These are phyloP conservation scores for Dendrolimus kikuchii DNA, from an alignment of 1,140 invertebrate genomes.

Conservation along the genomic window DNA sequence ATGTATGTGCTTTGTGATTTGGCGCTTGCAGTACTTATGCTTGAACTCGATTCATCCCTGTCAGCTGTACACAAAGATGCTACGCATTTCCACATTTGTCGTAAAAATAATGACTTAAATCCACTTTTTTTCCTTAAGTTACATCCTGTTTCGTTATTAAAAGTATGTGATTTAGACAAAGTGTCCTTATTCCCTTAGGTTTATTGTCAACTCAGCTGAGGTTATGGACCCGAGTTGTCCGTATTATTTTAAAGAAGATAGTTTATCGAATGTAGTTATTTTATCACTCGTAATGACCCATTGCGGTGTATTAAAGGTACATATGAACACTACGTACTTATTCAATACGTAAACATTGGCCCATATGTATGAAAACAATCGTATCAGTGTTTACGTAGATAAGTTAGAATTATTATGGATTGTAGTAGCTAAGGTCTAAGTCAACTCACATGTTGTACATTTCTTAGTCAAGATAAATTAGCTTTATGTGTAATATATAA, in stretches of 20 bases:
- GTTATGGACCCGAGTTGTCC: conserved; percentile 64
- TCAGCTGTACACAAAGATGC: conserved; percentile 69
- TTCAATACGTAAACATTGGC: conserved; percentile 9
- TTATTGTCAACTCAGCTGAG: conserved; percentile 54
- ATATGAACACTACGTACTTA: conserved; percentile 21
- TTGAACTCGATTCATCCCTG: conserved; percentile 60
- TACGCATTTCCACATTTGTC: conserved; percentile 57
- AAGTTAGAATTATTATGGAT: conserved; percentile 23
- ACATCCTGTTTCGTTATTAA: conserved; percentile 21
- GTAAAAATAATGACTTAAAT: conserved; percentile 65
- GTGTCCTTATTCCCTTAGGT: conserved; percentile 51
- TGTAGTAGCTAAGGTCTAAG: conserved; percentile 8
- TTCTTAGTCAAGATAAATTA: too few relatives aligned
- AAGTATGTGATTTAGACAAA: conserved; percentile 30
- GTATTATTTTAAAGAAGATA: conserved; percentile 59
- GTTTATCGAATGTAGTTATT: conserved; percentile 46
- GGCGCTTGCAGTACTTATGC: conserved; percentile 55
- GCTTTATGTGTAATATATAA: too few relatives aligned
- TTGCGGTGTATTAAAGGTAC: conserved; percentile 54
- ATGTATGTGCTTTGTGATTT: conserved; percentile 34
- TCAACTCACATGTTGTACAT: background rate
- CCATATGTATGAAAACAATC: conserved; percentile 43
- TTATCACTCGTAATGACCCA: conserved; percentile 61
- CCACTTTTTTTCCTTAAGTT: conserved; percentile 35
- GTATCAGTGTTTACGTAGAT: conserved; percentile 60